phyloP scores from a whole-genome alignment of 1,140 invertebrate genomes.

The Panagrolaimus sp. region DNA sequence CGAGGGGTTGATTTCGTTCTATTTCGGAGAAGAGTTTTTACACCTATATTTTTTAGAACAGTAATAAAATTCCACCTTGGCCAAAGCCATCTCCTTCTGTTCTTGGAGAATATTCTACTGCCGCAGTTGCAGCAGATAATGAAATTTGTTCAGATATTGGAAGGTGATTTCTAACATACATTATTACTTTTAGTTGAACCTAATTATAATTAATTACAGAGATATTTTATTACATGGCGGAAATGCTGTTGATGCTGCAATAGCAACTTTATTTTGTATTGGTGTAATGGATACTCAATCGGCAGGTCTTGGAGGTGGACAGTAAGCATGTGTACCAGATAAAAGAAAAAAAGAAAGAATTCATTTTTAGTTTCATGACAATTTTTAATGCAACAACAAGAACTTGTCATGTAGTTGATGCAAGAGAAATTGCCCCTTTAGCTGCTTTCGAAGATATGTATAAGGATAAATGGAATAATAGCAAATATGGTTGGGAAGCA shows the following conservation, averaged over 20 bases:
- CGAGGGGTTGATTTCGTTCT: no score
- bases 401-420: conserved; percentile 64
- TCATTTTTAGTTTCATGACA: conserved; percentile 66
- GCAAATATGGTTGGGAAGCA: conserved; percentile 26
- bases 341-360: no score
- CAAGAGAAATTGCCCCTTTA: conserved; percentile 73
- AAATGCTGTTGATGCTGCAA: conserved; percentile 77
- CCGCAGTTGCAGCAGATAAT: conserved; percentile 56
- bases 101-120: conserved; percentile 51
- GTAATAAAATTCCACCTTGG: conserved; percentile 42
- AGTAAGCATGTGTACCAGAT: conserved; percentile 47
- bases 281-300: conserved; percentile 76
- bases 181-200: background rate
- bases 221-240: conserved; percentile 71
- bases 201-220: conserved; percentile 62
- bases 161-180: conserved; percentile 25
- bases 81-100: conserved; percentile 45
- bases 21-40: no score
- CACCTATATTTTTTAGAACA: conserved; percentile 29
- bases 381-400: conserved; percentile 65
- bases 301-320: conserved; percentile 80
- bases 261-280: conserved; percentile 77
- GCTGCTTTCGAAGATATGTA: conserved; percentile 70
- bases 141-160: conserved; percentile 54
- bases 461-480: conserved; percentile 64